Base-by-base conservation (phyloP, 2,113 vertebrate species). In the Caretta caretta region DNA sequence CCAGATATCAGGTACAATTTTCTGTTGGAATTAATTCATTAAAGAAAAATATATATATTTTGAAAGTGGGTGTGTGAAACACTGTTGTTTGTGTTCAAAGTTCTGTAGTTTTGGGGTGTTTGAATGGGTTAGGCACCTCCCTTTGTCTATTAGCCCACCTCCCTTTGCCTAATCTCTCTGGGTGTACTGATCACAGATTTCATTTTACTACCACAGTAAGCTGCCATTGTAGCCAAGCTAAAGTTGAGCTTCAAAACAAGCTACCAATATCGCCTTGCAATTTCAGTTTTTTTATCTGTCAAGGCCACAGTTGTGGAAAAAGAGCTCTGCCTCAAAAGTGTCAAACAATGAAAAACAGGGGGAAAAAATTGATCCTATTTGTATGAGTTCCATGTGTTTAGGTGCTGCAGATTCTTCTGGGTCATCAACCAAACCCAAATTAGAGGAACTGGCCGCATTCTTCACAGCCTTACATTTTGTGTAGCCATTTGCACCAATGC, bases 361-460 rank as follows among this genome's bases (percentile, higher is more conserved):
- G 31, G 3, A 2, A 19, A 19, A 35, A n/a, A 65, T n/a, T 4
- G 4, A 42, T 81, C 65, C 42, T 14, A 9, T 56, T 79, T 42
- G 38, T 57, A 69, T 1, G 4, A 84, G 6, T 6, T 4, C 51
- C 12, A 16, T 6, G 49, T 10, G 51, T 0, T 0, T 42, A 53
- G 35, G 46, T 56, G 16, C 35, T 72, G 29, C 16, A 46, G 31
- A 62, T 5, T 89, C n/a, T 80, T 65, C 10, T 10, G n/a, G 5
- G 51, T 17, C 53, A 80, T 49, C 27, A 86, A 22, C 19, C 81
- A 75, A 57, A 83, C 38, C 13, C 86, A 83, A 56, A 56, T 1
- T 17, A 38, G 42, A 91, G 54, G 46, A 38, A 29, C 31, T 83
- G 31, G 17, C 75, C 31, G 16, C 38, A 25, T 75, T 75, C 22